Percentiles rank a stretch among this genome's conserved stretches.
These are phyloP conservation scores for Tyria jacobaeae DNA, from an alignment of 2,888 invertebrate genomes.

Conservation along the genomic window DNA sequence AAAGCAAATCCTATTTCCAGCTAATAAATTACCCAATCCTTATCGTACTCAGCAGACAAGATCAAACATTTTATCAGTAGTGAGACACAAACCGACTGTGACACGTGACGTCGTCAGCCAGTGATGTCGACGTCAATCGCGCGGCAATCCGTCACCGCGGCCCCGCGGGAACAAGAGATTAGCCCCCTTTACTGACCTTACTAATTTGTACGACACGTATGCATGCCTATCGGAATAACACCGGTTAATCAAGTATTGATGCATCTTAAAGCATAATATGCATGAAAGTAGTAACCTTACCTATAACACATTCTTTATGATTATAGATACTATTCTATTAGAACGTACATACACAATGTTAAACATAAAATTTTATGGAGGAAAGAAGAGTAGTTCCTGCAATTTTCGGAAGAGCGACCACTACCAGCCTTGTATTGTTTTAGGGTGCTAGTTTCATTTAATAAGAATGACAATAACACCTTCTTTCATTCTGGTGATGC, in stretches of 20 bases:
- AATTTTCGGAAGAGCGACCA: too few species aligned
- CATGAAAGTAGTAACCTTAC: too few species aligned
- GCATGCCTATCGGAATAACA: slow-evolving; percentile 24
- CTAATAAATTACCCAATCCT: slow-evolving; percentile 24
- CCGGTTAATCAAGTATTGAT: slow-evolving; percentile 20
- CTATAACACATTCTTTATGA: too few species aligned
- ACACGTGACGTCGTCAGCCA: slow-evolving; percentile 56
- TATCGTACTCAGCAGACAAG: slow-evolving; percentile 30
- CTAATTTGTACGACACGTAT: slow-evolving; percentile 64
- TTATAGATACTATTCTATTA: too few species aligned
- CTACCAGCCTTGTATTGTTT: neutral
- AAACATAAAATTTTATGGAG: too few species aligned
- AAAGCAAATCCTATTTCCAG: neutral
- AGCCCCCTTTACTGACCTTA: slow-evolving; percentile 53
- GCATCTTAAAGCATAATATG: too few species aligned
- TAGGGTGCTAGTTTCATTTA: neutral
- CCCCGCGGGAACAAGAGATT: slow-evolving; percentile 54
- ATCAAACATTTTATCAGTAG: slow-evolving; percentile 57
- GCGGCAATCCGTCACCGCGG: slow-evolving; percentile 71
- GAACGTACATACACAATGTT: too few species aligned
- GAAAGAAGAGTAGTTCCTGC: too few species aligned
- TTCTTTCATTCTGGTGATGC: too few species aligned
- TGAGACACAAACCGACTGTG: slow-evolving; percentile 51
- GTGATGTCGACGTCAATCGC: slow-evolving; percentile 64
- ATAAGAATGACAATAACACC: neutral